Base-by-base conservation (phyloP, 1,140 invertebrate species). In the Lasioglossum baleicum region DNA sequence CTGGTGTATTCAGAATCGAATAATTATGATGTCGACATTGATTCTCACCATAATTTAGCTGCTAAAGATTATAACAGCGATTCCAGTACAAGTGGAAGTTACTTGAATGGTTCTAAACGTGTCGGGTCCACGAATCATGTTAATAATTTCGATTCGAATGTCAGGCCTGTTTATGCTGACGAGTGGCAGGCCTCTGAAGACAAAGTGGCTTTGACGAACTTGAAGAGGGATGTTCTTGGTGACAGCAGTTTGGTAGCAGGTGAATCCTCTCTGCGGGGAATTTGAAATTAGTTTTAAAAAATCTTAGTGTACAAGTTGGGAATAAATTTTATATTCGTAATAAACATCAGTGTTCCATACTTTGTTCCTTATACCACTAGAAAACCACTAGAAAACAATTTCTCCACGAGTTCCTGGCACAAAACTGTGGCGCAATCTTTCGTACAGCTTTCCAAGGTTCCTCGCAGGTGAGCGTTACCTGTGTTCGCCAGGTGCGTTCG, bases 391-490 rank as follows among this genome's bases (percentile, higher is more conserved):
- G 26, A 26, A 26, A 26, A 26, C 26, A 26, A 26, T 26, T 26
- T 26, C 26, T 26, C 26, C 26, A 26, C 26, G 11, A 60, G 3
- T 6, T 26, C 8, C 22, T 26, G 42, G 8, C 7, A 20, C 7
- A 74, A 67, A 48, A 8, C 61, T 35, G 83, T 76, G 69, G 83
- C 73, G 83, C 83, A 11, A 84, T 84, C 83, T 84, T 61, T 53
- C 22, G 78, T 66, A 73, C 48, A 74, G 10, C 17, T 11, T 13
- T 1, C 10, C 35, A 85, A 85, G 42, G 26, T 64, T 68, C 22
- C 80, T 11, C 3, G 17, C 26, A 70, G 26, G 4, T 22, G 5
- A 48, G 26, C 7, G 26, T 82, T 78, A 72, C 75, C 53, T 40
- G 75, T 73, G 26, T 11, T 61, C 60, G 7, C 40, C 48, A 31